Conservation (phyloP, 2,113 vertebrate species). For the Edolisoma coerulescens region DNA sequence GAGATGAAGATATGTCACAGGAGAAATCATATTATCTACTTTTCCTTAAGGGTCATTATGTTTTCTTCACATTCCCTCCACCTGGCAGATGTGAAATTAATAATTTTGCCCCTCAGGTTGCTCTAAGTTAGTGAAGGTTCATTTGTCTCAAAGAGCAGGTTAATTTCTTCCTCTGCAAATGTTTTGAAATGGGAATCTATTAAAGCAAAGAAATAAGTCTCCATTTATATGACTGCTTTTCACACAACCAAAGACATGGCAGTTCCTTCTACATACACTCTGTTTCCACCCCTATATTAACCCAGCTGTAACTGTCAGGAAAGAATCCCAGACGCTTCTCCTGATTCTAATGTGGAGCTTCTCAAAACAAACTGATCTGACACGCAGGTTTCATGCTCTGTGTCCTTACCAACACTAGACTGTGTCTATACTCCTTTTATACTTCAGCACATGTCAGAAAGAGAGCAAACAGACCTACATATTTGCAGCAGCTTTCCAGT, state of each 20-base stretch:
- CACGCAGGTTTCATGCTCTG: not conserved
- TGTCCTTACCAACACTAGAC: not conserved
- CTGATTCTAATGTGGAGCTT: not conserved
- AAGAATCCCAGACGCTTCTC: not conserved
- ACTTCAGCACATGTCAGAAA: not conserved
- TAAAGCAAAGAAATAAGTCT: not conserved
- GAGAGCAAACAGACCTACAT: not conserved
- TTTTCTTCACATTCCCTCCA: not conserved
- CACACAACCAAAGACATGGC: not conserved
- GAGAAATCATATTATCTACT: not conserved
- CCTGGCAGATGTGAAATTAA: constrained; percentile 26
- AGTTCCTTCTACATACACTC: not conserved
- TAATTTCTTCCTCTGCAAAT: constrained; percentile 43
- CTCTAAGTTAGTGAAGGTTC: not conserved
- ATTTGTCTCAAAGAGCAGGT: constrained; percentile 19
- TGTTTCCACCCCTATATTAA: not conserved
- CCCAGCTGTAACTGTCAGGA: not conserved
- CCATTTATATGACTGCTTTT: not conserved
- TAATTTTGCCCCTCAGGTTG: constrained; percentile 8
- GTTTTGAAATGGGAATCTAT: constrained; percentile 42
- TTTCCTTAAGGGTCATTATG: constrained; percentile 19
- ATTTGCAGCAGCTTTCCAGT: not conserved
- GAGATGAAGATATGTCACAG: not conserved
- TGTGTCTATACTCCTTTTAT: not conserved
- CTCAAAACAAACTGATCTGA: not conserved